These are phyloP conservation scores for Betta splendens DNA, from an alignment of 2,797 vertebrate genomes.

Conservation along the genomic window DNA sequence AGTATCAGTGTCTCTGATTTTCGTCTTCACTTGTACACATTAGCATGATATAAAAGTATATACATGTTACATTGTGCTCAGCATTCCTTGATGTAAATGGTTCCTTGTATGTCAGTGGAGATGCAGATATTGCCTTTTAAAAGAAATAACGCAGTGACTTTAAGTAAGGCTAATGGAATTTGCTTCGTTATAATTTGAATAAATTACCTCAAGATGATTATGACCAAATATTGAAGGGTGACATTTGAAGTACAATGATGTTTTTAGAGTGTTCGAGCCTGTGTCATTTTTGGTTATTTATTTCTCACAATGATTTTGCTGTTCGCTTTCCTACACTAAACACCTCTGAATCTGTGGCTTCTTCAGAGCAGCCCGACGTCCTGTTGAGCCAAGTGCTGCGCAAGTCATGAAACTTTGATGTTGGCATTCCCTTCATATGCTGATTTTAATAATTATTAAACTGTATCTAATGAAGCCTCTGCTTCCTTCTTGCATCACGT, in stretches of 20 bases:
- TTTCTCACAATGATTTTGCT: constrained; percentile 51
- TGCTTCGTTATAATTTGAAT: constrained; percentile 30
- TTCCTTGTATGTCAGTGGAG: neutral
- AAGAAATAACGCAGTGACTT: neutral
- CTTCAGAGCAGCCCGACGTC: constrained; percentile 5
- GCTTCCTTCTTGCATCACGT: constrained; percentile 26
- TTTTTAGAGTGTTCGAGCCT: constrained; percentile 5
- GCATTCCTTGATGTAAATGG: neutral
- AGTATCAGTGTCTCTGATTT: neutral
- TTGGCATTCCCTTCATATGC: constrained; percentile 59
- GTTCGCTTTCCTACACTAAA: constrained; percentile 20
- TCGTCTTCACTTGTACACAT: neutral
- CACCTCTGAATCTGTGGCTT: constrained; percentile 23
- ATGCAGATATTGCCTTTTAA: constrained; percentile 4
- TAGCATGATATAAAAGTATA: neutral
- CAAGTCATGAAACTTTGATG: constrained; percentile 8
- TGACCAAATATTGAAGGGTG: constrained; percentile 62
- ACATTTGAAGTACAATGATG: constrained; percentile 14
- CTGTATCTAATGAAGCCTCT: constrained; percentile 39
- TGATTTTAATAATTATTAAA: constrained; percentile 75
- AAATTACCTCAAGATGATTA: constrained; percentile 40
- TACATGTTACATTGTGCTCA: constrained; percentile 2
- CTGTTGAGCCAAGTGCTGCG: constrained; percentile 27
- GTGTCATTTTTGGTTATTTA: constrained; percentile 29
- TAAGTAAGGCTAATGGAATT: constrained; percentile 4